Evolutionary conservation across 2,113 vertebrate species (phyloP).

Genomic region (Callipepla squamata): DNA sequence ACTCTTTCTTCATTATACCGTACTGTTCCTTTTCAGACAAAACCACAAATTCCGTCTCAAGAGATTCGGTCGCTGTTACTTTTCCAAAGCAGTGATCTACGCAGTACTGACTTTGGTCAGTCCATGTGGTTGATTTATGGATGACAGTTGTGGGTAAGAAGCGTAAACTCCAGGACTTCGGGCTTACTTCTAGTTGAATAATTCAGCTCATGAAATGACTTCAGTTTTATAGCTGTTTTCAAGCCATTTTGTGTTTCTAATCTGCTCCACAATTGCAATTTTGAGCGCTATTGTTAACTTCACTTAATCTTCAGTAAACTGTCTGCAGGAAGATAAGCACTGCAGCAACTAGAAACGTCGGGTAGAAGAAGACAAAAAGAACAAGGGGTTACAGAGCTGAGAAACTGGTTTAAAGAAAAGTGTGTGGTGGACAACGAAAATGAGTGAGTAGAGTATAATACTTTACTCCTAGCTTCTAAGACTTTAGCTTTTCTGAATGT

Average conservation of each 20-base stretch:
- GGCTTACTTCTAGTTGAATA: slow-evolving; percentile 8
- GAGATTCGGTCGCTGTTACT: not conserved
- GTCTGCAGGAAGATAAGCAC: not conserved
- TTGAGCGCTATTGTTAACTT: not conserved
- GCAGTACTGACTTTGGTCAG: not conserved
- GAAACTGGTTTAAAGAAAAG: not conserved
- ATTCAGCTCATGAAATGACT: not conserved
- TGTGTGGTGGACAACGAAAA: accelerated
- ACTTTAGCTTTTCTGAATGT: not conserved
- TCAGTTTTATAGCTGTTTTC: slow-evolving; percentile 10
- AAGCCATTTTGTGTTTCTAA: not conserved
- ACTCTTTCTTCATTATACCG: not conserved
- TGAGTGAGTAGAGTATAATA: not conserved
- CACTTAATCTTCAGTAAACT: not conserved
- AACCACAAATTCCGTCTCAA: slow-evolving; percentile 3
- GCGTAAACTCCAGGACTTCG: not conserved
- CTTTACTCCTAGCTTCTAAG: not conserved
- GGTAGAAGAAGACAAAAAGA: not conserved
- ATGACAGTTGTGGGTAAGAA: slow-evolving; percentile 44
- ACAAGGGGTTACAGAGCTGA: not conserved
- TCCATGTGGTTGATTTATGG: slow-evolving; percentile 1
- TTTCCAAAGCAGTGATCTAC: not conserved
- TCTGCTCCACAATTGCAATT: not conserved
- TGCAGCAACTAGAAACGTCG: not conserved
- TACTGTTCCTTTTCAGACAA: slow-evolving; percentile 15